Percentiles rank a stretch among this genome's conserved stretches.
Conservation (phyloP, 2,113 vertebrate genomes). For the Cyphomyrus discorhynchus region DNA sequence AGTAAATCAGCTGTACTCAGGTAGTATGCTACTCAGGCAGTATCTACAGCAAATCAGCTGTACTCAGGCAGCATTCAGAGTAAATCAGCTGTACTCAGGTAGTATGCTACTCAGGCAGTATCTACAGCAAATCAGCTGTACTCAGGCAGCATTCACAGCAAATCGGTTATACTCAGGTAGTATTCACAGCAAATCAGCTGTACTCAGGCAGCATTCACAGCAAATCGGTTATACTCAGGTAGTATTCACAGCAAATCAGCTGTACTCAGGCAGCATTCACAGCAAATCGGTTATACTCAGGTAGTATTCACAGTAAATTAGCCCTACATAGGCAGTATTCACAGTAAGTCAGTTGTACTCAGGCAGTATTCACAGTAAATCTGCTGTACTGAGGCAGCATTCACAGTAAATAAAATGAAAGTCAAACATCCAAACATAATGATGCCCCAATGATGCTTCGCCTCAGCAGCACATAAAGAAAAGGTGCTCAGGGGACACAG, state of each 20-base stretch:
- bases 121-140: too few species aligned
- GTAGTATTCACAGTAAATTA: background rate
- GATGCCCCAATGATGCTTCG: background rate
- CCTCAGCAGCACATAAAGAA: background rate
- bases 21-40: too few species aligned
- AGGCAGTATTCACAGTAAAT: background rate
- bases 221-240: background rate
- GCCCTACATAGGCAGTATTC: too few species aligned
- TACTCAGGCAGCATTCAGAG: too few species aligned
- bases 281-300: background rate
- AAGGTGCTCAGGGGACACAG: background rate
- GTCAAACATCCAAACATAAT: background rate
- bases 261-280: background rate
- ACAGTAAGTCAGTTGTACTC: background rate
- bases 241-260: background rate
- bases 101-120: too few species aligned
- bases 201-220: background rate
- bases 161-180: too few species aligned
- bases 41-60: too few species aligned
- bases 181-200: too few species aligned
- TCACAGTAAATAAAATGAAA: background rate
- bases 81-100: too few species aligned
- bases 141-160: background rate
- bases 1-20: background rate
- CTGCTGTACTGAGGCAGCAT: background rate